Base-by-base conservation (phyloP, 1,140 invertebrate species). In the Armadillidium nasatum region DNA sequence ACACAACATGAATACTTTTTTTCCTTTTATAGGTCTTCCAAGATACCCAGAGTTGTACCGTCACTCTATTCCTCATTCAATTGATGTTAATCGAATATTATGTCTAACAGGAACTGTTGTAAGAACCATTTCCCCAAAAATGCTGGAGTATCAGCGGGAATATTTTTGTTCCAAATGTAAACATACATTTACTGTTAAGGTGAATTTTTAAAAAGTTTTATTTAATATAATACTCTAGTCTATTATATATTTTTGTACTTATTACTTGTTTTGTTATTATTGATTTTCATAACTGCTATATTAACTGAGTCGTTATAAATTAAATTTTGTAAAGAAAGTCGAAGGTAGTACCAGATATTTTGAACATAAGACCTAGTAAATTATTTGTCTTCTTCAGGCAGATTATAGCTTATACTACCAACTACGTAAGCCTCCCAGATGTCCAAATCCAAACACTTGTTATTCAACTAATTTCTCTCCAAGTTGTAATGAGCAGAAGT, bases 401-500 rank as follows among this genome's bases (percentile, higher is more conserved):
- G 86, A 90, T 79, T 90, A 90, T 87, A 89, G 91, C 80, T 87
- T 88, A 81, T 88, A 87, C 82, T 91, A 90, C 83, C 87, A 88
- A 72, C 83, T 91, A 44, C 85, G 85, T 82, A 84, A 87, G 67
- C 90, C 90, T 15, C 83, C 76, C 33, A 87, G 85, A 82, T 92
- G 91, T 86, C 83, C 84, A 0, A 91, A 90, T 84, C 85, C 87
- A 69, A 87, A 87, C 22, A 71, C 54, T 54, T 85, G 84, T 45
- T 87, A 83, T 67, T 83, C 83, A 13, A 82, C 74, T 9, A 84
- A 82, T 88, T 82, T 87, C 84, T 81, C 85, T 83, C 76, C 83
- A 87, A 33, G 83, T 4, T 78, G 72, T 44, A 86, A 88, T 76
- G 83, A 86, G 23, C 83, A 89, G 60, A 86, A 89, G 71, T 87